These are phyloP conservation scores for Cantharis rufa DNA, from an alignment of 2,888 invertebrate genomes.

Conservation along the genomic window DNA sequence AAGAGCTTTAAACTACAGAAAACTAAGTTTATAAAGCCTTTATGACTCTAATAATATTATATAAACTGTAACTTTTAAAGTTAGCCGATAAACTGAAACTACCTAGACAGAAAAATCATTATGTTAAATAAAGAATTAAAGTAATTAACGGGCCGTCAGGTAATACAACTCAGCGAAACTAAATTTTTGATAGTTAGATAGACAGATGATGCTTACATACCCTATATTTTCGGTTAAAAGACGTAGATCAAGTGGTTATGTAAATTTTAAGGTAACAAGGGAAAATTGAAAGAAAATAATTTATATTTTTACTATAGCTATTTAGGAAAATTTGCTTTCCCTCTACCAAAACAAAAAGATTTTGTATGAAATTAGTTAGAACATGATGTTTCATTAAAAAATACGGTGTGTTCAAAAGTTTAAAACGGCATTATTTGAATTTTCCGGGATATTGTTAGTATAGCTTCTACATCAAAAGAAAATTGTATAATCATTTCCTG, in stretches of 20 bases:
- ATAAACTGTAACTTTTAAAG: no score
- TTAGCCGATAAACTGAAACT: no score
- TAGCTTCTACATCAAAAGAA: neutral
- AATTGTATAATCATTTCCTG: neutral
- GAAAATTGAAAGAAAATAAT: neutral
- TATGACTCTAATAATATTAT: no score
- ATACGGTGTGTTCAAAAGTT: neutral
- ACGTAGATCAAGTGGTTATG: neutral
- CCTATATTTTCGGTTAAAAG: neutral
- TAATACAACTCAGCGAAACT: neutral
- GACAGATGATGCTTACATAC: neutral
- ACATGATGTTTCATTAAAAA: neutral
- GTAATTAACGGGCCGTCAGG: no score
- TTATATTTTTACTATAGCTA: neutral
- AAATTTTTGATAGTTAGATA: neutral
- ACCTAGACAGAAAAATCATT: no score
- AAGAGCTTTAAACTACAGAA: no score
- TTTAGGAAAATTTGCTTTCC: neutral
- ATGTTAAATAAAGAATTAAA: no score
- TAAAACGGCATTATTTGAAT: neutral
- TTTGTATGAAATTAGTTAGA: neutral
- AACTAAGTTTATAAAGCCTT: no score
- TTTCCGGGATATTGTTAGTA: neutral
- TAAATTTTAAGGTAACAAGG: neutral
- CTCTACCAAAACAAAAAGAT: neutral